Base-by-base conservation (phyloP, 1,140 invertebrate genomes). In the Choristoneura fumiferana region DNA sequence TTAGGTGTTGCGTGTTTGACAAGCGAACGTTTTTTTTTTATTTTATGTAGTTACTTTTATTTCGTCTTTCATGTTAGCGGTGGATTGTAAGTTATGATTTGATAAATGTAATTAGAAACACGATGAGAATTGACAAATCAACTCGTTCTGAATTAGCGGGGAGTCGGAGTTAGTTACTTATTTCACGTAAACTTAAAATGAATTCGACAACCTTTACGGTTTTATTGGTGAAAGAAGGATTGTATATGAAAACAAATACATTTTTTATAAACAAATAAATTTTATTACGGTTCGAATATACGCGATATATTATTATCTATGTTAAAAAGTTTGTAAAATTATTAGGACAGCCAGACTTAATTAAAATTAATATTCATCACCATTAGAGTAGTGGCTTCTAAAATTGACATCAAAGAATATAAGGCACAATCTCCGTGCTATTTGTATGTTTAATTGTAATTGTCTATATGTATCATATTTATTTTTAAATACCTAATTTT, bases 391-490 rank as follows among this genome's bases (percentile, higher is more conserved):
- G 53, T 57, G 58, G 14, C 53, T 55, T 29, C 22, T 2, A 43
- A 36, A 60, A 43, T 60, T 62, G 18, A 59, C 52, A 40, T 64
- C 34, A 15, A 53, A 45, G 43, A 55, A 49, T 49, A n/a, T 38
- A 45, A 34, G 14, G 57, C 49, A 52, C 18, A 29, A 6, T 29
- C 6, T 6, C 34, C 22, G 29, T 34, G 39, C 54, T n/a, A n/a
- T n/a, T 29, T 56, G 36, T 22, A 37, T 60, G 38, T 58, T 8
- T 60, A 62, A 40, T 29, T 56, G 9, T 45, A 22, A 57, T 49
- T 66, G 63, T 67, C 68, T 65, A 67, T 64, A 60, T 79, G 69
- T 79, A 81, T 73, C 66, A 75, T 82, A 79, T 75, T 75, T 49
- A 49, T 69, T 72, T 76, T 64, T 73, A 63, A 70, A 67, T n/a